These are phyloP conservation scores for Charina bottae DNA, from an alignment of 2,113 vertebrate genomes.

Conservation along the genomic window DNA sequence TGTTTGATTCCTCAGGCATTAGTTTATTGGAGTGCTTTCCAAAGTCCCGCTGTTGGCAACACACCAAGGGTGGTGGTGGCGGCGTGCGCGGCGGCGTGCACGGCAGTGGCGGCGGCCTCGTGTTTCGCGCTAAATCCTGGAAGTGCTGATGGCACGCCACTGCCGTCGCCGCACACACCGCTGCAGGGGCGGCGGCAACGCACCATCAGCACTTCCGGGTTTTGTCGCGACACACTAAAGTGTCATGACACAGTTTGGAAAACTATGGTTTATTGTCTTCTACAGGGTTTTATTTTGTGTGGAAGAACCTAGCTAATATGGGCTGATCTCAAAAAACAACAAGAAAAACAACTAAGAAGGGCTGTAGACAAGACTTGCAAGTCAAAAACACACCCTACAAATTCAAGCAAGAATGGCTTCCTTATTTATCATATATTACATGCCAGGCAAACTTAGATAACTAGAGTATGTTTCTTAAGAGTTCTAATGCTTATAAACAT, in stretches of 20 bases:
- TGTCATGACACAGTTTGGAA: too few species aligned
- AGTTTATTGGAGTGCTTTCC: too few species aligned
- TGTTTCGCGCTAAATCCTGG: too few species aligned
- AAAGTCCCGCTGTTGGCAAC: too few species aligned
- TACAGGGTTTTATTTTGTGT: background rate
- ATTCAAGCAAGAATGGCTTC: background rate
- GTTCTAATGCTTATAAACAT: background rate
- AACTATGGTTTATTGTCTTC: background rate
- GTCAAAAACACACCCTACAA: background rate
- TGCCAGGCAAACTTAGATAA: background rate
- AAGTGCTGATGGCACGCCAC: too few species aligned
- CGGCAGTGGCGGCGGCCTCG: too few species aligned
- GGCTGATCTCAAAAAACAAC: background rate
- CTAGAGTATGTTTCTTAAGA: background rate
- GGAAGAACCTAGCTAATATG: background rate
- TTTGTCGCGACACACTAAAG: too few species aligned
- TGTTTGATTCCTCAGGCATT: background rate
- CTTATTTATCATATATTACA: background rate
- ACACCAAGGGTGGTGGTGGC: too few species aligned
- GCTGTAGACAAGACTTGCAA: background rate
- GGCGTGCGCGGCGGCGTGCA: too few species aligned
- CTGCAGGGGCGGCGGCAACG: too few species aligned
- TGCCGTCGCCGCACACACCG: too few species aligned
- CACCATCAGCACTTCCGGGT: too few species aligned
- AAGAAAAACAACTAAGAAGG: background rate